These are phyloP conservation scores for Carcinoscorpius rotundicauda DNA, from an alignment of 1,140 invertebrate genomes.

Conservation along the genomic window DNA sequence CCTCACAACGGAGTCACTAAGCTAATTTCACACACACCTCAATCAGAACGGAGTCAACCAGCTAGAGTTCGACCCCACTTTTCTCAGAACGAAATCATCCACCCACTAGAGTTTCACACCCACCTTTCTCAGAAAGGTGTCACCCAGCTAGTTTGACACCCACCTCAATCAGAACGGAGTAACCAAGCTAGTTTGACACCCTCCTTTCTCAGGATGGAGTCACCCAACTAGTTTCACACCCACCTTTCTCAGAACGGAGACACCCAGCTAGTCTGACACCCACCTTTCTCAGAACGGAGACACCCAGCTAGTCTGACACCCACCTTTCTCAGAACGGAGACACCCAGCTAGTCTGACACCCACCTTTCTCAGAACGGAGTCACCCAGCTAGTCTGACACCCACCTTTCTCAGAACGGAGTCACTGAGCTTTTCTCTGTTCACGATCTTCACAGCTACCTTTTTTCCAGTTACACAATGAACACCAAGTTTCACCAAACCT, in stretches of 20 bases:
- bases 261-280: slow-evolving; percentile 22
- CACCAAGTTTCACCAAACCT: slow-evolving; percentile 95
- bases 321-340: slow-evolving; percentile 98
- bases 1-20: no score
- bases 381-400: slow-evolving; percentile 79
- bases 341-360: slow-evolving; percentile 79
- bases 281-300: slow-evolving; percentile 98
- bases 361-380: slow-evolving; percentile 98
- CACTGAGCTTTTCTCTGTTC: slow-evolving; percentile 95
- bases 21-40: no score
- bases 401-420: slow-evolving; percentile 98
- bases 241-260: no score
- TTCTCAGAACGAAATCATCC: slow-evolving; percentile 96
- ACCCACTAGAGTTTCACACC: slow-evolving; percentile 23
- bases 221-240: no score
- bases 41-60: no score
- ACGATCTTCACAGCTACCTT: slow-evolving; percentile 99
- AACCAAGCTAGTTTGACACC: no score
- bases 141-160: slow-evolving; percentile 79
- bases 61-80: slow-evolving; percentile 50
- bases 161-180: slow-evolving; percentile 51
- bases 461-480: slow-evolving; percentile 93
- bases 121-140: slow-evolving; percentile 97
- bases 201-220: no score
- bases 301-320: slow-evolving; percentile 79